Evolutionary conservation across 2,113 vertebrate species (phyloP).

Genomic region (Ammospiza caudacuta): DNA sequence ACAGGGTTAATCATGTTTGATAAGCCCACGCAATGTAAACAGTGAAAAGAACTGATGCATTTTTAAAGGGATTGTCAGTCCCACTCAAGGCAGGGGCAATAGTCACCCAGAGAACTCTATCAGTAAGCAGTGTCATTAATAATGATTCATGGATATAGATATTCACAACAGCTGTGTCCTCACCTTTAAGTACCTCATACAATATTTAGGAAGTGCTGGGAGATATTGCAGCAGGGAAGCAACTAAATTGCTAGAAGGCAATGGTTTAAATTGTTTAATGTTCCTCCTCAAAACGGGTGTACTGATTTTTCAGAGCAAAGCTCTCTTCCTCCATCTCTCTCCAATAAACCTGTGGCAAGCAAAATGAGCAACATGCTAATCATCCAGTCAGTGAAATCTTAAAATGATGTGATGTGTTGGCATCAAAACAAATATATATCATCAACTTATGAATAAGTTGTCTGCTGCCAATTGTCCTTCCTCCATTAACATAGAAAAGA

Average conservation of each 20-base stretch:
- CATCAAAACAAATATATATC: neutral
- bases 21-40: slow-evolving; percentile 60
- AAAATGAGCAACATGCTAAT: slow-evolving; percentile 34
- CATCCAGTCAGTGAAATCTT: neutral
- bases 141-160: slow-evolving; percentile 75
- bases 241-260: slow-evolving; percentile 70
- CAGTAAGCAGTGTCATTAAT: slow-evolving; percentile 67
- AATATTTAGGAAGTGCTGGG: slow-evolving; percentile 75
- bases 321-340: neutral
- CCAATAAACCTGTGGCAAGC: neutral
- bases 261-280: slow-evolving; percentile 63
- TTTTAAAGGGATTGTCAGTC: slow-evolving; percentile 73
- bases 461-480: neutral
- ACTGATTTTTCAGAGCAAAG: slow-evolving; percentile 34
- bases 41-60: slow-evolving; percentile 70
- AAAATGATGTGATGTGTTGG: neutral
- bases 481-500: neutral
- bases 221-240: slow-evolving; percentile 70
- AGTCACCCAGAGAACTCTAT: slow-evolving; percentile 68
- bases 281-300: slow-evolving; percentile 46
- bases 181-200: slow-evolving; percentile 75
- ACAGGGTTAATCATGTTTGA: slow-evolving; percentile 73
- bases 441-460: neutral
- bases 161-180: slow-evolving; percentile 74
- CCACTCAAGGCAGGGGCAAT: slow-evolving; percentile 40